Base-by-base conservation (phyloP, 2,888 invertebrate genomes). In the Rhodophaea formosa region DNA sequence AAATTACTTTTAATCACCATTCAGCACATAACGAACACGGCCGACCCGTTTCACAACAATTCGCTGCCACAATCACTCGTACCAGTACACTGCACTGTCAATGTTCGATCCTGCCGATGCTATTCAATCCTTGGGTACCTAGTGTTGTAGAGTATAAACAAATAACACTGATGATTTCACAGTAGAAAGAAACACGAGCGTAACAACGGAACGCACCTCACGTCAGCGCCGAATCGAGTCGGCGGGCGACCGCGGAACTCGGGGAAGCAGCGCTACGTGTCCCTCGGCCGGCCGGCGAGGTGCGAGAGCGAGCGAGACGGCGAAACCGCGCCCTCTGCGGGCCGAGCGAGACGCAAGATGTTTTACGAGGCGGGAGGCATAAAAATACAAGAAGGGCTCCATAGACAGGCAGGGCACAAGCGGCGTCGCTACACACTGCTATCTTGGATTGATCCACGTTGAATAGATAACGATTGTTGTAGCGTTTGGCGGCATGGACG, bases 1-100 rank as follows among this genome's bases (percentile, higher is more conserved):
- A 78, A 89, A 88, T 88, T 89, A 86, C 86, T 84, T 86, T 80
- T 88, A 86, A 87, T 88, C 89, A 91, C 89, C 84, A 88, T 86
- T 86, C 85, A 85, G 80, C 87, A 87, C 86, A 84, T 77, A 84
- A 86, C 75, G 83, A 80, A 83, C 85, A 83, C 83, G 79, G 83
- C 74, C 81, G 76, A 81, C 77, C 69, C 79, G 84, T 83, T 86
- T 80, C 79, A 82, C 84, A 79, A 81, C 74, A 75, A 79, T 80
- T 73, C 67, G 70, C 70, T 71, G 72, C 70, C 75, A 82, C 84
- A 80, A 71, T 77, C 76, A 77, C 80, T 79, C 74, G 78, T 82
- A 79, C 16, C 78, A 84, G 82, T 80, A 80, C 79, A 84, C 81
- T 71, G 65, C 80, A 82, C 80, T 70, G 74, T 75, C 75, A 71